phyloP scores from a whole-genome alignment of 2,113 vertebrate species.

The Turdus rufiventris region DNA sequence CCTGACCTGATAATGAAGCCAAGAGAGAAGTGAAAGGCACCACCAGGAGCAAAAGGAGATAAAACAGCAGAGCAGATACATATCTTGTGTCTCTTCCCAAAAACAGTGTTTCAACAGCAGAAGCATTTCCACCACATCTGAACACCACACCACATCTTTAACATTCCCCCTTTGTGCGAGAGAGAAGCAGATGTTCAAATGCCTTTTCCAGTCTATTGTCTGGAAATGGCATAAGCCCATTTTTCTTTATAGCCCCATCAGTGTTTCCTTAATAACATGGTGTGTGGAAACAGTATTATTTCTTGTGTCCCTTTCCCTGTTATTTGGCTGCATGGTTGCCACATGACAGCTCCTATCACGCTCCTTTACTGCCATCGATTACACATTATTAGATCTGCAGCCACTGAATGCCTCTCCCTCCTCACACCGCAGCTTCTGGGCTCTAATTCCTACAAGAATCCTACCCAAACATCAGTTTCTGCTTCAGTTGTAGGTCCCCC shows the following conservation, averaged over 20 bases:
- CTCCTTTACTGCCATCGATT: not conserved
- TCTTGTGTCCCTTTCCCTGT: rapidly evolving
- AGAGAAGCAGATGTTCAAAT: slow-evolving; percentile 27
- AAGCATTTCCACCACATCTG: not conserved
- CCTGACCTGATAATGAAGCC: not conserved
- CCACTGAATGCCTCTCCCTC: not conserved
- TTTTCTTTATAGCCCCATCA: not conserved
- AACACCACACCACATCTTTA: not conserved
- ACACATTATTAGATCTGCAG: not conserved
- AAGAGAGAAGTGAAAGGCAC: not conserved
- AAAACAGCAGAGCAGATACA: not conserved
- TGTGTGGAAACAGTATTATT: not conserved
- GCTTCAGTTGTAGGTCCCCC: not conserved
- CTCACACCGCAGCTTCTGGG: not conserved
- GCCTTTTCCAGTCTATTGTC: slow-evolving; percentile 2
- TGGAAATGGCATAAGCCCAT: not conserved
- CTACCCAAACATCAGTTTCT: not conserved
- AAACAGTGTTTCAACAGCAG: not conserved
- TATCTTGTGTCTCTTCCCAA: not conserved
- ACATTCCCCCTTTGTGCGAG: not conserved
- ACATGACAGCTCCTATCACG: not conserved
- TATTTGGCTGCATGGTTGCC: not conserved
- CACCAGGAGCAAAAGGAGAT: not conserved
- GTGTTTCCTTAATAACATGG: not conserved
- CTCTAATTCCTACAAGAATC: not conserved